Evolutionary conservation across 2,888 invertebrate genomes (phyloP).

Genomic region (Hofmannophila pseudospretella): DNA sequence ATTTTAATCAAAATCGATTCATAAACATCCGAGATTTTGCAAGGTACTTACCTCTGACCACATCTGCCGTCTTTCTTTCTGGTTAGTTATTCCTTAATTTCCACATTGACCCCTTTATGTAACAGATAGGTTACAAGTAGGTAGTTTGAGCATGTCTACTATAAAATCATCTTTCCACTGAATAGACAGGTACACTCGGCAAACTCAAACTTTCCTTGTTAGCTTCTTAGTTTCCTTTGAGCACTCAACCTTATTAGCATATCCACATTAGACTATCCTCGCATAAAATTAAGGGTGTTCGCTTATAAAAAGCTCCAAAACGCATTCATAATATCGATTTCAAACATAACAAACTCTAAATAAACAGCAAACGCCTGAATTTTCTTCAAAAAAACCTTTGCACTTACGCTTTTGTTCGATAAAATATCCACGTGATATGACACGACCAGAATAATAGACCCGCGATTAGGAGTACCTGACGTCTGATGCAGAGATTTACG

Average conservation of each 20-base stretch:
- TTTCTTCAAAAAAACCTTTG: neutral
- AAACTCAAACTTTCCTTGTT: neutral
- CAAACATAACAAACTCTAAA: neutral
- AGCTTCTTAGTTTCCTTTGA: neutral
- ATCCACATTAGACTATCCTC: constrained; percentile 18
- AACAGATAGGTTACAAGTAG: too few species aligned
- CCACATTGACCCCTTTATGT: too few species aligned
- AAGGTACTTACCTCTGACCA: too few species aligned
- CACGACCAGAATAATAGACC: constrained; percentile 20
- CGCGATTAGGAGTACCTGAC: constrained; percentile 9
- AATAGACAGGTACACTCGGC: too few species aligned
- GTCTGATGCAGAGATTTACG: constrained; percentile 18
- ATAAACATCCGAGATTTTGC: too few species aligned
- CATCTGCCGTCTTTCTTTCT: too few species aligned
- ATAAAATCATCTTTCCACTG: too few species aligned
- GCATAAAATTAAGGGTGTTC: constrained; percentile 21
- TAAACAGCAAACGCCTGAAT: neutral
- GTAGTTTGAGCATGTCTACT: too few species aligned
- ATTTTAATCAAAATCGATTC: too few species aligned
- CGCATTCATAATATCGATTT: constrained; percentile 1
- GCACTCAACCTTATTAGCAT: constrained; percentile 3
- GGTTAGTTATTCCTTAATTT: too few species aligned
- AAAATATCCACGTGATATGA: constrained; percentile 19
- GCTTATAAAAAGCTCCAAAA: constrained; percentile 10
- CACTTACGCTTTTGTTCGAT: constrained; percentile 12